A percentile compares a stretch with the other conserved stretches of the same genome.
phyloP scores from a whole-genome alignment of 1,140 invertebrate species.

The Drosophila elegans region DNA sequence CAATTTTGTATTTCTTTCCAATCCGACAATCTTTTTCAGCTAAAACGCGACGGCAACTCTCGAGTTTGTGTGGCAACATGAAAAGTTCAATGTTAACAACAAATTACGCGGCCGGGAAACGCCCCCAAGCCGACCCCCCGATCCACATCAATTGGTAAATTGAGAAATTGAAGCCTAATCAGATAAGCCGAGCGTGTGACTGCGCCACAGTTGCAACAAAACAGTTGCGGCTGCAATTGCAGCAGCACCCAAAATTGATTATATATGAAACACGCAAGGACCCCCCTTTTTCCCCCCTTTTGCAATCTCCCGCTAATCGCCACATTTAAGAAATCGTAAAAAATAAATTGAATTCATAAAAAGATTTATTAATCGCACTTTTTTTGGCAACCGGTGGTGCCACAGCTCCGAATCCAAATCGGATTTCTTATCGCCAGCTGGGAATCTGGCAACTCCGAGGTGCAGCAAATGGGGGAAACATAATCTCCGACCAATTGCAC shows the following conservation, averaged over 20 bases:
- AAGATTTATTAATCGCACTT: slow-evolving; percentile 80
- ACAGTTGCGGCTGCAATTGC: slow-evolving; percentile 17
- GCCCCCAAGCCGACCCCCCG: slow-evolving; percentile 17
- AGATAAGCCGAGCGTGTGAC: slow-evolving; percentile 77
- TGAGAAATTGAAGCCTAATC: slow-evolving; percentile 81
- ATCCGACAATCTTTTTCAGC: slow-evolving; percentile 6
- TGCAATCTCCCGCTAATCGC: slow-evolving; percentile 32
- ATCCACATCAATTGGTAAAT: slow-evolving; percentile 67
- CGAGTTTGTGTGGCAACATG: slow-evolving; percentile 44
- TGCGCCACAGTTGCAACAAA: slow-evolving; percentile 31
- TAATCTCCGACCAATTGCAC: slow-evolving; percentile 13
- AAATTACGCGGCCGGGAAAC: slow-evolving; percentile 24
- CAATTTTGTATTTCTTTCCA: slow-evolving; percentile 10
- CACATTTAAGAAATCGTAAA: slow-evolving; percentile 70
- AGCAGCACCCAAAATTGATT: slow-evolving; percentile 69
- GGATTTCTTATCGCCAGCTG: slow-evolving; percentile 62
- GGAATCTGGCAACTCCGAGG: slow-evolving; percentile 50
- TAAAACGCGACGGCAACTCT: slow-evolving; percentile 6
- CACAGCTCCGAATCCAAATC: slow-evolving; percentile 41
- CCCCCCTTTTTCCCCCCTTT: slow-evolving; percentile 1
- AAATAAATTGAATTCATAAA: slow-evolving; percentile 81
- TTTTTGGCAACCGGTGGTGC: slow-evolving; percentile 57
- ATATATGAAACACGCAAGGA: slow-evolving; percentile 79
- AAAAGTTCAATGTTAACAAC: slow-evolving; percentile 78
- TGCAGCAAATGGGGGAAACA: not conserved